A percentile compares a stretch with the other conserved stretches of the same genome.
Conservation (phyloP, 2,113 vertebrate species). For the Dinomys branickii region DNA sequence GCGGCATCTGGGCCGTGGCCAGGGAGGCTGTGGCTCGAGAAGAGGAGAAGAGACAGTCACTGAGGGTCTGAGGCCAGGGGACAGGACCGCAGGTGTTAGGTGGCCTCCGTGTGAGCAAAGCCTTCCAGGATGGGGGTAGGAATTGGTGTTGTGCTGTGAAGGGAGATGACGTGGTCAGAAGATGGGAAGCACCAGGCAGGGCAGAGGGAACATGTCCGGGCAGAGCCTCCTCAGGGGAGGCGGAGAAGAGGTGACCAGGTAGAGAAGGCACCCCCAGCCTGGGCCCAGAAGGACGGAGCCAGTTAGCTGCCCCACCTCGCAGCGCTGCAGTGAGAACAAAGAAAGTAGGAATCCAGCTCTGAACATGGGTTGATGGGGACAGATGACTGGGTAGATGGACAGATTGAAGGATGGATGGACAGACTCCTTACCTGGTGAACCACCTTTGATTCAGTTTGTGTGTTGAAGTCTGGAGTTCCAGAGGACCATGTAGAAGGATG, state of each 20-base stretch:
- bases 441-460: neutral
- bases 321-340: neutral
- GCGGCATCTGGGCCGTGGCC: neutral
- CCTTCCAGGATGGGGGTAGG: neutral
- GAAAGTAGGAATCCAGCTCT: neutral
- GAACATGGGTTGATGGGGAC: neutral
- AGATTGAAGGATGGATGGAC: too few species aligned
- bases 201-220: neutral
- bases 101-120: neutral
- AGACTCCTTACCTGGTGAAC: neutral
- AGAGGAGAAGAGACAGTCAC: neutral
- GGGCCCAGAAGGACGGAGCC: neutral
- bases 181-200: neutral
- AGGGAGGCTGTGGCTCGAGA: neutral
- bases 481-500: neutral
- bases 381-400: neutral
- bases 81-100: neutral
- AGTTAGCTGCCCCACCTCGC: neutral
- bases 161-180: constrained; percentile 4
- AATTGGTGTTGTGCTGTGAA: neutral
- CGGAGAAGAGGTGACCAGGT: neutral
- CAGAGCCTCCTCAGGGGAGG: neutral
- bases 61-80: neutral
- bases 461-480: neutral
- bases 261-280: neutral